Evolutionary conservation across 2,888 invertebrate genomes (phyloP), one percentile per base, ranked within the genome.

Genomic region (Gastrophysa polygoni): DNA sequence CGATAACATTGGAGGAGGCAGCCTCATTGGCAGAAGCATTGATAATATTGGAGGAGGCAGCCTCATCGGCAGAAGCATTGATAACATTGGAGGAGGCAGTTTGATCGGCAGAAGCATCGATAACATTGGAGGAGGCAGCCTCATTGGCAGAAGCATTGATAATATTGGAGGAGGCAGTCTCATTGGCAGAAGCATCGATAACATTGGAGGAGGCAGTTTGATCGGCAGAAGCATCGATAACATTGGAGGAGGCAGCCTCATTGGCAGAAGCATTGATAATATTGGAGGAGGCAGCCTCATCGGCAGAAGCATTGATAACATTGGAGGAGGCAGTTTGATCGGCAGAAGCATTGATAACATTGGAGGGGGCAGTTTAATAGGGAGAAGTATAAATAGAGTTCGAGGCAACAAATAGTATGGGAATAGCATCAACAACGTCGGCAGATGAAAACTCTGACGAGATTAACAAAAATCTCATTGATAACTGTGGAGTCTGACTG

Each of bases 1-100:
- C 2, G 47, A 60, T 17, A 55, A 34, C 21, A 54, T 60, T 34
- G 48, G 55, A 8, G 59, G 51, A 1, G 55, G 55, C n/a, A 32
- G 48, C 6, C 11, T 59, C 0, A 46, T 57, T 32, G 57, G 57
- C 2, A 49, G 57, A 32, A 49, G 34, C 10, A 10, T 57, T 6
- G 34, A 47, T 17, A 20, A 28, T 17, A 43, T 44, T 44, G 54
- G 34, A 32, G 24, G 54, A 7, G 21, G 20, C 4, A 44, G 48
- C 11, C 14, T 54, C 2, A 32, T 34, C 4, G 57, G 57, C 1
- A 28, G 34, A 14, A 2, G 54, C 1, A 14, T 52, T 2, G 52
- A 51, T 14, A 18, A 46, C 11, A 55, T 48, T 28, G 48, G 48
- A 1, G 54, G 32, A n/a, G 47, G 14, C 28, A 2, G 20, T 11